Evolutionary conservation across 2,888 invertebrate genomes (phyloP).

Genomic region (Hypomecis atomaria): DNA sequence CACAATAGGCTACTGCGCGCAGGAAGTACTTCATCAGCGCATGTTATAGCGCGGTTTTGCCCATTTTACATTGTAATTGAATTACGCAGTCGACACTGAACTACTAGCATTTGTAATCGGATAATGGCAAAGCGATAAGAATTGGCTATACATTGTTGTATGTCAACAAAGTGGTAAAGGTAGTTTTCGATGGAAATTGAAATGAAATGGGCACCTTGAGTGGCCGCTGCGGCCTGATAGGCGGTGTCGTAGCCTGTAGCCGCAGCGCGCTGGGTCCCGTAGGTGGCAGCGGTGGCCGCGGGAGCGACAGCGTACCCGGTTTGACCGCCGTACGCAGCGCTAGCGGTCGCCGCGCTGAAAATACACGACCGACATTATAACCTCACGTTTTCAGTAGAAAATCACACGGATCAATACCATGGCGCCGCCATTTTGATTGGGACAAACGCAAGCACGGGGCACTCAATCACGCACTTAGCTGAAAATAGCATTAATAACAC

Average conservation of each 20-base stretch:
- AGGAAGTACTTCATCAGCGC: conserved; percentile 15
- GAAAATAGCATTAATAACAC: conserved; percentile 13
- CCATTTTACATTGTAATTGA: conserved; percentile 23
- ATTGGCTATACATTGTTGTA: not conserved
- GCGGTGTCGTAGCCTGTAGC: conserved; percentile 93
- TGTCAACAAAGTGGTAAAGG: conserved; percentile 6
- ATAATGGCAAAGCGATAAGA: conserved; percentile 34
- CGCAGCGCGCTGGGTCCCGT: conserved; percentile 92
- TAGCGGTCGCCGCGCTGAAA: conserved; percentile 88
- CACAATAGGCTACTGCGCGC: conserved; percentile 11
- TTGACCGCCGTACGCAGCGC: conserved; percentile 93
- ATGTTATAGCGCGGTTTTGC: conserved; percentile 2
- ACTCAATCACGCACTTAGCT: conserved; percentile 49
- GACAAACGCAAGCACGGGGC: conserved; percentile 70
- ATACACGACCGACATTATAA: conserved; percentile 40
- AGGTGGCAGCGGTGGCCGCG: conserved; percentile 92
- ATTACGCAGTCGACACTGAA: conserved; percentile 39
- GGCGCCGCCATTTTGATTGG: conserved; percentile 81
- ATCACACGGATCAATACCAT: conserved; percentile 70
- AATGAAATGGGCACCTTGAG: conserved; percentile 80
- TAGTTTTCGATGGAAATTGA: not conserved
- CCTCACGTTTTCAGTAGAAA: conserved; percentile 39
- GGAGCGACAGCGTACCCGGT: conserved; percentile 93
- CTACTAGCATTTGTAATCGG: conserved; percentile 42
- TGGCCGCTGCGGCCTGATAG: conserved; percentile 92